Evolutionary conservation across 64 coral and sea anemone species (phyloP), one percentile per base, ranked within the genome.

Genomic region (Montipora sp.): DNA sequence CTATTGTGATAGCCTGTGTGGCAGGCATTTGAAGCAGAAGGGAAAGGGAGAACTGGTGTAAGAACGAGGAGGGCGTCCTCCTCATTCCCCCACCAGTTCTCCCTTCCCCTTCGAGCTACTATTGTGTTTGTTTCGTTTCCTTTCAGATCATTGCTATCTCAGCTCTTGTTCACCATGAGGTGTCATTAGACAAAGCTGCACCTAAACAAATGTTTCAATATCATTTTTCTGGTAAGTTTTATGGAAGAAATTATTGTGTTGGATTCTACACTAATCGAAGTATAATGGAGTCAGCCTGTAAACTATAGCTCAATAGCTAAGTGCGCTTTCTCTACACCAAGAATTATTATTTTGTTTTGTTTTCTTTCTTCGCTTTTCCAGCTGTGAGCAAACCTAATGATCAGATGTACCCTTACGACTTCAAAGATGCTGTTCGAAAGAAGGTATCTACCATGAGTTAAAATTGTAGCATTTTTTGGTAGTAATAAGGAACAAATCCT

Each of bases 151-250:
- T 95, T 5, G 96, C 83, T 47, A 84, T 92, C 2, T 98, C 92
- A 60, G 93, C 96, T 5, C 92, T 98, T 60, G 92, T 98, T 12
- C 94, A 98, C 53, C 94, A 98, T 73, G 80, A 83, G 24, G 91
- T 98, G 14, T 75, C 89, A 57, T 22, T 96, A 24, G 94, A 98
- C 51, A 98, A 78, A 58, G 94, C 94, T 36, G 97, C 97, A 7
- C 97, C 97, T 0, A 98, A 98, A 86, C 88, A 98, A 71, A 95
- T 91, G 7, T 98, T 95, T 66, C 97, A 98, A 15, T 95, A 98
- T 63, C 87, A 95, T 57, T 98, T 98, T 43, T 98, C 94, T 89
- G 85, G 97, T 98, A 84, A 90, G 89, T 89, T 90, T 1, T 46
- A 68, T 16, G 5, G 1, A 2, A 10, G 16, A 46, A 16, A 48